Conservation (phyloP, 2,113 vertebrate genomes). For the Macroglossus sobrinus region DNA sequence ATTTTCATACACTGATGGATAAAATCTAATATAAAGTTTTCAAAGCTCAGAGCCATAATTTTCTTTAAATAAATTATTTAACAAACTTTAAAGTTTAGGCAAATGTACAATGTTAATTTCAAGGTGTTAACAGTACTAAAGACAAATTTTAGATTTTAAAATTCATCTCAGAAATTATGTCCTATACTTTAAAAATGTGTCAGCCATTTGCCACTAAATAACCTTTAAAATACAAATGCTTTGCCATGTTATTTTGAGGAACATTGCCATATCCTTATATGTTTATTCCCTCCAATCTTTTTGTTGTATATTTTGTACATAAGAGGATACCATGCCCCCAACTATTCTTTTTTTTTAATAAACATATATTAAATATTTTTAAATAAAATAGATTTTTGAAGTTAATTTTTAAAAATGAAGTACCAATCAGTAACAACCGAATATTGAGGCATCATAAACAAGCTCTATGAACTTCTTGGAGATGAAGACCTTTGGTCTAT, state of each 20-base stretch:
- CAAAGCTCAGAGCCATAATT: constrained; percentile 21
- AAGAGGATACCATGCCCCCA: neutral
- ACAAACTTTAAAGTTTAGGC: constrained; percentile 35
- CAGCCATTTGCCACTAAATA: neutral
- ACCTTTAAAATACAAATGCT: neutral
- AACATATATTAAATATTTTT: neutral
- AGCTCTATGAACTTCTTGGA: neutral
- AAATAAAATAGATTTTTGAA: constrained; percentile 15
- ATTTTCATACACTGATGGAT: neutral
- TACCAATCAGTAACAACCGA: neutral
- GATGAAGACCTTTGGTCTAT: neutral
- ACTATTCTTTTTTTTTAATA: neutral
- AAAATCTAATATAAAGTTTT: neutral
- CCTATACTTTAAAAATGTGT: neutral
- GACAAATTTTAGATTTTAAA: constrained; percentile 26
- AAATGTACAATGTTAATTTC: constrained; percentile 4
- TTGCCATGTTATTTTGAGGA: neutral
- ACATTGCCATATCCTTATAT: neutral
- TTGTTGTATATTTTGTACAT: neutral
- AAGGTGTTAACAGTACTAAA: constrained; percentile 19
- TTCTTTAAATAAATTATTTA: constrained; percentile 36
- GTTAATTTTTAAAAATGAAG: neutral
- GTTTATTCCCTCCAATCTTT: neutral
- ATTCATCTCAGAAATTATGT: neutral
- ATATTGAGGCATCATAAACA: neutral